Base-by-base conservation (phyloP, 2,888 invertebrate genomes). In the Tryphoninae sp. region DNA sequence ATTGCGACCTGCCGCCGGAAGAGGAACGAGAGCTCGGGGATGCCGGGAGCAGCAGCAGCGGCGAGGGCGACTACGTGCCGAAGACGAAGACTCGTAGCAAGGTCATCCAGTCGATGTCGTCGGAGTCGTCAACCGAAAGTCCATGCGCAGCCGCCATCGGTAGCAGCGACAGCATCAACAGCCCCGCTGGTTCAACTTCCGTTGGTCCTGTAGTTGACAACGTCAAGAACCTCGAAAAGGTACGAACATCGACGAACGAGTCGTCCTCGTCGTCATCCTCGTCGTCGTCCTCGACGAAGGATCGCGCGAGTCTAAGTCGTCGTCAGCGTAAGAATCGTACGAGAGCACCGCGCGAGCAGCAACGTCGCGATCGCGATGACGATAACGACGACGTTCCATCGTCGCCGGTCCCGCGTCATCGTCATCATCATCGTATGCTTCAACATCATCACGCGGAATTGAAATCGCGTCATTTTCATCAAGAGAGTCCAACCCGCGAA, bases 251-350 rank as follows among this genome's bases (percentile, higher is more conserved):
- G 59, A 80, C 77, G 92, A 92, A 93, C 91, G 86, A 85, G 33
- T 13, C 75, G 16, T 22, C 62, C 19, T 19, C 42, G 33, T 65
- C 80, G 92, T 88, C 90, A 86, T 92, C 93, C 87, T 92, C 93
- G 87, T 91, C 93, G 89, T 89, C 92, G 90, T 92, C 90, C 92
- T 93, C 91, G 89, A 92, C 51, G 11, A 33, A 33, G 33, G 90
- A 92, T 92, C 92, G 90, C 92, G 90, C 92, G 91, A 87, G 90
- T 93, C 89, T 94, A 92, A 91, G 93, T 51, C 90, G 94, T 1
- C 90, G 94, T 2, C 94, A 94, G 86, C 91, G 93, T 13, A 94
- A 94, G 85, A 94, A 94, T 85, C 91, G 93, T 1, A 89, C 88
- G 0, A 84, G 89, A 64, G 79, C 82, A 0, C 86, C 87, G 0